Evolutionary conservation across 2,797 vertebrate genomes (phyloP).

Genomic region (Falco rusticolus): DNA sequence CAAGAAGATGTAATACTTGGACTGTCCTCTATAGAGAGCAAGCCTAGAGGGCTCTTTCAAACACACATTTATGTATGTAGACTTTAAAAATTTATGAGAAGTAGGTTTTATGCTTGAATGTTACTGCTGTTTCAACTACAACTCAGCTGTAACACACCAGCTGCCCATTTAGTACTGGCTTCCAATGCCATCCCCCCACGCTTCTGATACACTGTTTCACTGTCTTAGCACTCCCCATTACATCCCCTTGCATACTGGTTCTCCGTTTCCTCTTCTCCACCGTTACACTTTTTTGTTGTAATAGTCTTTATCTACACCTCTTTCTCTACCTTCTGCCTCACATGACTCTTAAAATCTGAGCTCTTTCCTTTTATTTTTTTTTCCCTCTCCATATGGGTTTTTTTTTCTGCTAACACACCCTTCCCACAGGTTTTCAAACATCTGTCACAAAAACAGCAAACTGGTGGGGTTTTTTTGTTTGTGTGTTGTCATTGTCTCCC

Average conservation of each 20-base stretch:
- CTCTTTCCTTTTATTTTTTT: not conserved
- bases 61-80: not conserved
- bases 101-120: not conserved
- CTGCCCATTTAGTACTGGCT: not conserved
- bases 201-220: not conserved
- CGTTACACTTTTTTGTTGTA: not conserved
- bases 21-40: not conserved
- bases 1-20: not conserved
- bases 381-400: not conserved
- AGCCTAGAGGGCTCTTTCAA: not conserved
- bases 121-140: not conserved
- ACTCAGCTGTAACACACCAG: not conserved
- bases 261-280: not conserved
- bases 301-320: not conserved
- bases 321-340: not conserved
- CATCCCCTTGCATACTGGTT: not conserved
- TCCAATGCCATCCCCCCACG: accelerated
- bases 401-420: not conserved
- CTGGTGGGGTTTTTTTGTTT: not conserved
- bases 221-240: not conserved
- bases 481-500: not conserved
- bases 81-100: not conserved
- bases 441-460: not conserved
- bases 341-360: not conserved
- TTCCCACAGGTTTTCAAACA: not conserved